phyloP scores from a whole-genome alignment of 1,140 invertebrate genomes.

The Drosophila lini region DNA sequence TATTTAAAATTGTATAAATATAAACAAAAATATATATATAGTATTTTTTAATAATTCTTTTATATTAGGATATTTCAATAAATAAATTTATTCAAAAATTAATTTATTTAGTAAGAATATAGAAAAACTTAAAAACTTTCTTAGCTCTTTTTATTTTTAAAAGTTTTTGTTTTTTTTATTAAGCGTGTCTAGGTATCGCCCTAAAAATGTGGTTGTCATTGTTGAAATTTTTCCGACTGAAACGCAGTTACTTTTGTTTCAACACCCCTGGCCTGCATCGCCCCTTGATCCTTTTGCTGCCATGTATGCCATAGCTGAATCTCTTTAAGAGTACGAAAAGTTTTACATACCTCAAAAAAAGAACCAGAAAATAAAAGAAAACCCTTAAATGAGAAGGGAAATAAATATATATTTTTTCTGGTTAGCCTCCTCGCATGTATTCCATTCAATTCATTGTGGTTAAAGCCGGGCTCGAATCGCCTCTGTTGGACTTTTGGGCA shows the following conservation, averaged over 20 bases:
- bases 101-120: too few species aligned
- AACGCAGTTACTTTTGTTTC: slow-evolving; percentile 57
- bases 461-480: slow-evolving; percentile 45
- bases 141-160: too few species aligned
- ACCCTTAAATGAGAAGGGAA: slow-evolving; percentile 12
- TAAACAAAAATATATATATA: neutral
- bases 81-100: too few species aligned
- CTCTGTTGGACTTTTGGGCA: slow-evolving; percentile 62
- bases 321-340: slow-evolving; percentile 38
- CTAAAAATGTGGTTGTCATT: too few species aligned
- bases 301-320: slow-evolving; percentile 26
- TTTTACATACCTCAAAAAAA: slow-evolving; percentile 17
- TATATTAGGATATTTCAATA: too few species aligned
- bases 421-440: slow-evolving; percentile 38
- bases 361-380: neutral
- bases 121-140: too few species aligned
- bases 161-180: too few species aligned
- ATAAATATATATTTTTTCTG: slow-evolving; percentile 52
- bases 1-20: too few species aligned
- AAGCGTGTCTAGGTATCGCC: too few species aligned
- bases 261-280: neutral
- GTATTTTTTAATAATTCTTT: neutral
- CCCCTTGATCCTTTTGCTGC: slow-evolving; percentile 6
- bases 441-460: slow-evolving; percentile 74
- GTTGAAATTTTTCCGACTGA: slow-evolving; percentile 50